Percentiles rank a stretch among this genome's conserved stretches.
These are phyloP conservation scores for Lissonota sp. DNA, from an alignment of 2,888 invertebrate species.

Conservation along the genomic window DNA sequence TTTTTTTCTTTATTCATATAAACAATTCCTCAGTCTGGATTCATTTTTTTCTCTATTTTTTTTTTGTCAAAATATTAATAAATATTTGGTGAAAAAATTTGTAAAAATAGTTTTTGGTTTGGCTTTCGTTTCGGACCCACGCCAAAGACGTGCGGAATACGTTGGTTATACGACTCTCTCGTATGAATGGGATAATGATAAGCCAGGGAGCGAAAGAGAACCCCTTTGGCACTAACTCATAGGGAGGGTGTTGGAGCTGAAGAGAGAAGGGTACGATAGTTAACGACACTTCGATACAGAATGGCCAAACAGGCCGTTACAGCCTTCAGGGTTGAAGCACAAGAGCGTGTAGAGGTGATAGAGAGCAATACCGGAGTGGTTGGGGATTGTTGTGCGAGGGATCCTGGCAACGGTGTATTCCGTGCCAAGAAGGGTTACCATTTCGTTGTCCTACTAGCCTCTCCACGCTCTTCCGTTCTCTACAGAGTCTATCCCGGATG, in stretches of 20 bases:
- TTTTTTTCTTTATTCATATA: too few relatives aligned
- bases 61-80: too few relatives aligned
- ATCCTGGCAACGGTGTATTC: slow-evolving; percentile 7
- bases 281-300: slow-evolving; percentile 60
- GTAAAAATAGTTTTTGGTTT: too few relatives aligned
- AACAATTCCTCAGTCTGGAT: too few relatives aligned
- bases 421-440: background rate
- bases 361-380: background rate
- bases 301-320: slow-evolving; percentile 51
- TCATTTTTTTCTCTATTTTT: too few relatives aligned
- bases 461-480: background rate
- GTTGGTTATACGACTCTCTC: slow-evolving; percentile 40
- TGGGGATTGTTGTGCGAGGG: background rate
- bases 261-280: slow-evolving; percentile 47
- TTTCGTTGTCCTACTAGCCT: background rate
- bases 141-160: slow-evolving; percentile 48
- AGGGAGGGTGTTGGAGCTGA: slow-evolving; percentile 7
- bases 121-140: slow-evolving; percentile 52
- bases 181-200: slow-evolving; percentile 66
- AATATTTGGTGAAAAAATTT: too few relatives aligned
- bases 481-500: slow-evolving; percentile 14
- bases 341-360: slow-evolving; percentile 8
- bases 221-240: slow-evolving; percentile 28
- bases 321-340: slow-evolving; percentile 34
- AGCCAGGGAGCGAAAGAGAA: slow-evolving; percentile 41